Base-by-base conservation (phyloP, 2,888 invertebrate species). In the Drosophila nigricruria region DNA sequence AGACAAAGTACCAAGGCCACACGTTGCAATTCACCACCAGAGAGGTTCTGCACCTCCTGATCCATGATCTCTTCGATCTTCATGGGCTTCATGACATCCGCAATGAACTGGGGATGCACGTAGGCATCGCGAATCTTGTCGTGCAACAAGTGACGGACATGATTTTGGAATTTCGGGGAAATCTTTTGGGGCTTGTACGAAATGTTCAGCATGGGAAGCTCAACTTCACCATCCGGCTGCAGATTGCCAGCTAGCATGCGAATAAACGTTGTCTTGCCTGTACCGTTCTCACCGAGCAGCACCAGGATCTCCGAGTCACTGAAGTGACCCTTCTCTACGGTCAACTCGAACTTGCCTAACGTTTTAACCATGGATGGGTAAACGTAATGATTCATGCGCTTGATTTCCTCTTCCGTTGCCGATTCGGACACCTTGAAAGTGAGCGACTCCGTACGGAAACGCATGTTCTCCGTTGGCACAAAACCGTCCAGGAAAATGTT, bases 121-220 rank as follows among this genome's bases (percentile, higher is more conserved):
- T 99, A 99, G 20, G 99, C 98, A 94, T 99, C 99, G 71, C 98
- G 95, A 89, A 99, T 99, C 93, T 98, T 98, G 67, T 99, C 98
- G 90, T 99, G 98, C 72, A 99, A 94, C 90, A 99, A 94, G 91
- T 97, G 96, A 52, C 98, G 95, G 5, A 99, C 99, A 70, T 97
- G 95, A 47, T 98, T 98, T 91, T 97, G 97, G 64, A 97, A 97
- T 93, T 98, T 99, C 5, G 99, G 99, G 81, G 98, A 98, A 93
- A 99, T 99, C 93, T 99, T 99, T 94, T 99, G 99, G 49, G 99
- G 99, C 93, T 99, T 99, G 94, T 99, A 99, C 93, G 99, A 99
- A 92, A 99, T 98, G 93, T 99, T 97, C 78, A 99, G 94, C 88
- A 97, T 96, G 0, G 99, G 99, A 23, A 93, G 77, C 10, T 93